Base-by-base conservation (phyloP, 2,888 invertebrate genomes). In the Scrobipalpa atriplicella region DNA sequence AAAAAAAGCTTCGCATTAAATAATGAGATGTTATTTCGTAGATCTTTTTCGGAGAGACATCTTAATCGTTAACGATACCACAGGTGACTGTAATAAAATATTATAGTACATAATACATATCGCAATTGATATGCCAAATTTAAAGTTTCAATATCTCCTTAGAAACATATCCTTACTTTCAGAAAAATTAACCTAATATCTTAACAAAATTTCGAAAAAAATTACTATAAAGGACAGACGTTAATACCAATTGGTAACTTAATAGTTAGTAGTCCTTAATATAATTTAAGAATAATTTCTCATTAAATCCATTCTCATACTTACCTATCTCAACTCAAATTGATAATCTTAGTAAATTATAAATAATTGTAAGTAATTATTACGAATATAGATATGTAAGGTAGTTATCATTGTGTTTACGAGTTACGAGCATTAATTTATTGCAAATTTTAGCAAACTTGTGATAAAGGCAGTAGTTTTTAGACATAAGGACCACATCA, bases 381-480 rank as follows among this genome's bases (percentile, higher is more conserved):
- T 62, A 63, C 52, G 63, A 63, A 66, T 47, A 13, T 68, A 66
- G 41, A 41, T 10, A 41, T 10, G 16, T 68, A 62, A 66, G 54
- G 21, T 66, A 66, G n/a, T 41, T 54, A 9, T 56, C 13, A 65
- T 41, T 60, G 47, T 58, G 60, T 65, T 66, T 51, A 66, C 65
- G 54, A 51, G 29, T 66, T 56, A 43, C 29, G 8, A 18, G 41
- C n/a, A 60, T 66, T 64, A 63, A 16, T 51, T 63, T 60, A 65
- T 63, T 65, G 63, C 58, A 69, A 67, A 72, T 74, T 70, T 72
- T 75, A 74, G 73, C 72, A 68, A 74, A 70, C 70, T 75, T 75
- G 78, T 78, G 76, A 78, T 78, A 77, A 74, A 75, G 69, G 69
- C 73, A 69, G 73, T 78, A 78, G 76, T 73, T 18, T 21, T 66